A percentile compares a stretch with the other conserved stretches of the same genome.
These are phyloP conservation scores for Sitophilus oryzae DNA, from an alignment of 1,140 invertebrate species.

Conservation along the genomic window DNA sequence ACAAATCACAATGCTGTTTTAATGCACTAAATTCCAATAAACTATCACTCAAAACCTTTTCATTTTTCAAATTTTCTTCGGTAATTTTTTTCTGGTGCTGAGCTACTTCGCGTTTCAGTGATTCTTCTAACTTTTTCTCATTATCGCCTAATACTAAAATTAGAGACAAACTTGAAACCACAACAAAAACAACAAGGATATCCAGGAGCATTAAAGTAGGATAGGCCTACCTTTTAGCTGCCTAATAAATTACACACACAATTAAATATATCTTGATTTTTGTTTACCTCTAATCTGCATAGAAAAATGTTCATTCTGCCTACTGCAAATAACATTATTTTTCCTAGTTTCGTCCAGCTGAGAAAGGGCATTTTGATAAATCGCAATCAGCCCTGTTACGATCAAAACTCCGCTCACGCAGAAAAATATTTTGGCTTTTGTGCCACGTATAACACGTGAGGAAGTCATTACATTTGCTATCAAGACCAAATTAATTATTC, in stretches of 20 bases:
- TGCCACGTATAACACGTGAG: conserved; percentile 48
- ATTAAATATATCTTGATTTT: no score
- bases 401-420: conserved; percentile 45
- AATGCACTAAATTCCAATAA: conserved; percentile 44
- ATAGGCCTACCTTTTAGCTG: no score
- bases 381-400: conserved; percentile 46
- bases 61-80: conserved; percentile 42
- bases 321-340: conserved; percentile 43
- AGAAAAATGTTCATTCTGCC: conserved; percentile 48
- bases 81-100: conserved; percentile 45
- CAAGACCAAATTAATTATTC: not conserved
- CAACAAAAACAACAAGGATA: no score
- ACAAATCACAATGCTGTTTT: conserved; percentile 46
- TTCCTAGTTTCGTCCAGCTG: conserved; percentile 48
- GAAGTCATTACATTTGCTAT: conserved; percentile 45
- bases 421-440: conserved; percentile 47
- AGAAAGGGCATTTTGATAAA: conserved; percentile 48
- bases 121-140: conserved; percentile 47
- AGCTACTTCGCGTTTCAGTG: conserved; percentile 44
- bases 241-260: no score
- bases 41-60: conserved; percentile 43
- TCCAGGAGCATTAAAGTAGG: no score
- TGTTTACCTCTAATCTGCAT: conserved; percentile 48
- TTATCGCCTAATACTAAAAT: conserved; percentile 44
- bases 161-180: no score